Conservation (phyloP, 2,113 vertebrate genomes). For the Fregata magnificens region DNA sequence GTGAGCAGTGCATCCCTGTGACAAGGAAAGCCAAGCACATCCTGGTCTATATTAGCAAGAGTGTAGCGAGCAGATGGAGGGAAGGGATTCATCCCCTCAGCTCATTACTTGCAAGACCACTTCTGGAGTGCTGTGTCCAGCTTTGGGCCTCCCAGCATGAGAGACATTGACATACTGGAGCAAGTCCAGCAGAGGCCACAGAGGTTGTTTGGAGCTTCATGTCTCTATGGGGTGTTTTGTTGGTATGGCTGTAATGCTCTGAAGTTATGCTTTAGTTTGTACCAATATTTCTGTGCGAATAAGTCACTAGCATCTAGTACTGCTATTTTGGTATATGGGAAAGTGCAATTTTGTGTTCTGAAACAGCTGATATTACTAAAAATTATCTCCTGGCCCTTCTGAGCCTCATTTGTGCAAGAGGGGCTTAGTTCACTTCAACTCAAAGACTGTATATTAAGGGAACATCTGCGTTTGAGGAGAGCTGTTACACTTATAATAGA, state of each 20-base stretch:
- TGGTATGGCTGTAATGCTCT: neutral
- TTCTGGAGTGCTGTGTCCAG: neutral
- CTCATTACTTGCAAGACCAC: neutral
- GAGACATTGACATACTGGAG: neutral
- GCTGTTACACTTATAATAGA: neutral
- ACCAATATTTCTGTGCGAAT: neutral
- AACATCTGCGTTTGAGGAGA: neutral
- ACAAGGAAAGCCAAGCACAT: neutral
- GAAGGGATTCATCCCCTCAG: neutral
- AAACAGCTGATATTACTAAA: neutral
- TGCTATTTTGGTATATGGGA: neutral
- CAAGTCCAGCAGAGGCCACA: neutral
- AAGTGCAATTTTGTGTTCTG: neutral
- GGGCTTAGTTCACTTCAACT: neutral
- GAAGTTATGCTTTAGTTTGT: neutral
- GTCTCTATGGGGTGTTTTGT: rapidly evolving
- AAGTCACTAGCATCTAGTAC: neutral
- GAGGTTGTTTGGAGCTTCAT: neutral
- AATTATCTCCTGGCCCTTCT: neutral
- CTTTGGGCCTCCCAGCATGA: neutral
- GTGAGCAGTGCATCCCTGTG: neutral
- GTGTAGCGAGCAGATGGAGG: neutral
- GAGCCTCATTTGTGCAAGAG: neutral
- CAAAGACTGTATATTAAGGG: neutral
- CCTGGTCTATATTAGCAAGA: neutral